Base-by-base conservation (phyloP, 2,113 vertebrate genomes). In the Sorex fumeus region DNA sequence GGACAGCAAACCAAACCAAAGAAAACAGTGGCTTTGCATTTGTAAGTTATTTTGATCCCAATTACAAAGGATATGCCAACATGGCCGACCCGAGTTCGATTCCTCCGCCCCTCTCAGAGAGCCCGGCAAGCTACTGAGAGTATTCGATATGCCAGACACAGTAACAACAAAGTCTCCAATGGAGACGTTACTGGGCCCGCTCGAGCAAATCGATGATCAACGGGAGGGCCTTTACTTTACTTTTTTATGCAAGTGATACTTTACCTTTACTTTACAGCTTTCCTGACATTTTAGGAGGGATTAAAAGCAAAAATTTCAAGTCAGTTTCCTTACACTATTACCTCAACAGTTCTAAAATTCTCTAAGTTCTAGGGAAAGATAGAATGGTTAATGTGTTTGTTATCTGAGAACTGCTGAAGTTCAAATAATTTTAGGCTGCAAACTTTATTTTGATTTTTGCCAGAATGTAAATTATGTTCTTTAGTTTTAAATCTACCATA, bases 351-450 rank as follows among this genome's bases (percentile, higher is more conserved):
- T 93, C 9, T 84, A 70, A 90, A 94, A 62, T 91, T 93, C 9
- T n/a, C 4, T 86, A 27, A 91, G 69, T 76, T 62, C 75, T 95
- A 77, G 6, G 8, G 36, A 93, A 92, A 60, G 87, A 93, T 90
- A 2, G 30, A 69, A 78, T 86, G 36, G 93, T 28, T 87, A 93
- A 57, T 57, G 34, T 2, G 47, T 93, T 94, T 95, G 34, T 90
- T 53, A 70, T 75, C 88, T 92, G 88, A 23, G 9, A 89, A 9
- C 16, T 94, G 34, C n/a, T 75, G 95, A 84, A 7, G 84, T 6
- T 27, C 23, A 88, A 70, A 11, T 80, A 86, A 92, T 91, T 96
- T 96, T 62, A 95, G 43, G 66, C 92, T 82, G 88, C 85, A 80
- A 90, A 64, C 10, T 57, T 88, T 60, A 88, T 74, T 70, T n/a